Evolutionary conservation across 2,113 vertebrate species (phyloP).

Genomic region (Apistogramma diplotaenia): DNA sequence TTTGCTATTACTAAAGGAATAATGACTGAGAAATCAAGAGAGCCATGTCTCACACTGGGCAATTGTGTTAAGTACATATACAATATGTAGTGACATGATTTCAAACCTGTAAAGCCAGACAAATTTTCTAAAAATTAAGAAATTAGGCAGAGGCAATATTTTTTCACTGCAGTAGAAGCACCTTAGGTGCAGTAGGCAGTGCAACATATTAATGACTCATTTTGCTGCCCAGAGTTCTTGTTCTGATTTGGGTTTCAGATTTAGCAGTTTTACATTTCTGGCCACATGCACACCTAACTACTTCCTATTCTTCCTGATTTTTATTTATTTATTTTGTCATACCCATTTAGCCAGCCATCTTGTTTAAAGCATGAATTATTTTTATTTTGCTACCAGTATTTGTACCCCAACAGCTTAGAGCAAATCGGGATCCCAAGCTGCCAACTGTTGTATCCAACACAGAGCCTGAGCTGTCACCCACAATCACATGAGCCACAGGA

Average conservation of each 20-base stretch:
- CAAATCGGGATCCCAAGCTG: conserved; percentile 45
- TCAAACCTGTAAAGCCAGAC: neutral
- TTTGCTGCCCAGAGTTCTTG: neutral
- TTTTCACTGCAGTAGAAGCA: neutral
- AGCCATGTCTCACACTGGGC: neutral
- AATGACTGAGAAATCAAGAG: conserved; percentile 7
- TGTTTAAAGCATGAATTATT: conserved; percentile 34
- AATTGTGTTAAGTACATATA: neutral
- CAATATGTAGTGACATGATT: neutral
- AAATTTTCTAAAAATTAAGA: neutral
- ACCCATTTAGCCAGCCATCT: neutral
- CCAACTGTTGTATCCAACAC: conserved; percentile 57
- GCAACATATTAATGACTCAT: neutral
- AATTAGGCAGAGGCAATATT: neutral
- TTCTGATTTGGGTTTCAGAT: neutral
- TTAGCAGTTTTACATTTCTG: neutral
- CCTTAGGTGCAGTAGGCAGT: neutral
- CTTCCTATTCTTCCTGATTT: neutral
- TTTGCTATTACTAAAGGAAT: neutral
- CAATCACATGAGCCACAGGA: conserved; percentile 58
- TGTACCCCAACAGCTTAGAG: conserved; percentile 28
- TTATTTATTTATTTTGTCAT: neutral
- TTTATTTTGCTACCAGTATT: conserved; percentile 17
- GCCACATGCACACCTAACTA: neutral
- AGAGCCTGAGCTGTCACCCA: conserved; percentile 39